Conservation (phyloP, 1,140 invertebrate species). For the Megathymus violae region DNA sequence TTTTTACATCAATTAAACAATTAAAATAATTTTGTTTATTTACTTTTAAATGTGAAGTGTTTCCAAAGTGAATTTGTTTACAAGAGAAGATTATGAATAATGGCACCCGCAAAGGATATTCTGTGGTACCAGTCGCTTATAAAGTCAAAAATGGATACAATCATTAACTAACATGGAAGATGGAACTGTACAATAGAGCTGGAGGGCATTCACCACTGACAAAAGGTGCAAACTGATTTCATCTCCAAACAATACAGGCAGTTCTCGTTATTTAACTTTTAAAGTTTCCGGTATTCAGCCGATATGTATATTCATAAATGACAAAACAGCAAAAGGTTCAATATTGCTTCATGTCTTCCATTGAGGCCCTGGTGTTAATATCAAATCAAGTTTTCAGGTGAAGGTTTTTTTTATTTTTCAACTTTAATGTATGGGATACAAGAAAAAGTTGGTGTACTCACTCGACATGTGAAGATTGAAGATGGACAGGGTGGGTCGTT, state of each 20-base stretch:
- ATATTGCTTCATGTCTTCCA: constrained; percentile 52
- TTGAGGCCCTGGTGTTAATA: constrained; percentile 76
- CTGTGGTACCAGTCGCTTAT: constrained; percentile 25
- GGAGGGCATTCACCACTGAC: constrained; percentile 37
- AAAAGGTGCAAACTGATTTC: constrained; percentile 41
- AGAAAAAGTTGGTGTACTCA: constrained; percentile 5
- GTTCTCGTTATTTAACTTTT: constrained; percentile 44
- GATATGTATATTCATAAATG: constrained; percentile 49
- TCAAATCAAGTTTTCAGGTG: constrained; percentile 83
- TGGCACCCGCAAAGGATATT: constrained; percentile 21
- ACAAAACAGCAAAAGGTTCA: constrained; percentile 50
- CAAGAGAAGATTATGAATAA: constrained; percentile 27
- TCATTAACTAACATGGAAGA: constrained; percentile 27
- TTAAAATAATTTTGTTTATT: constrained; percentile 12
- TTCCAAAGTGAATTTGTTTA: constrained; percentile 40
- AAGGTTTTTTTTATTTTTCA: constrained; percentile 57
- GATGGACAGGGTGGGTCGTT: constrained; percentile 67
- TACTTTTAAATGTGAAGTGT: constrained; percentile 28
- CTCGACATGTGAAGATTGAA: constrained; percentile 40
- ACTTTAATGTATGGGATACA: constrained; percentile 21
- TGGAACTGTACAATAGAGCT: constrained; percentile 36
- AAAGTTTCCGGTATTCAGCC: constrained; percentile 49
- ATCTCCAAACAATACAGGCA: constrained; percentile 37
- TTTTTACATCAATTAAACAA: too few relatives aligned
- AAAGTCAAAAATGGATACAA: constrained; percentile 26